Conservation (phyloP, 2,888 invertebrate genomes). For the Sarcophaga subvicina region DNA sequence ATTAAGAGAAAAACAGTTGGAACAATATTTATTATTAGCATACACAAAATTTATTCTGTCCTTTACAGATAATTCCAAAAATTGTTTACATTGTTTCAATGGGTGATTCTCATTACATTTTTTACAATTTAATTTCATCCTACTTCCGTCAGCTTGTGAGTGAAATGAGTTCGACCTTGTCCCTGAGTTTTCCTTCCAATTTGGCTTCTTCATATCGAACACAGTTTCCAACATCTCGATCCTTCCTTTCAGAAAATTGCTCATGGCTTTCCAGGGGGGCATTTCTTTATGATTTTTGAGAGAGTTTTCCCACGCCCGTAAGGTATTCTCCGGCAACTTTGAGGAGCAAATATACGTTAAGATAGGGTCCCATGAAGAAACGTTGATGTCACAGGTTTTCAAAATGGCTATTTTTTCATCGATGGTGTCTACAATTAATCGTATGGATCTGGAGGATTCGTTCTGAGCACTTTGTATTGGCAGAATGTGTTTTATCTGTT, state of each 20-base stretch:
- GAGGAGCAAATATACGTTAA: no score
- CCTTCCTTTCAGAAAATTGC: no score
- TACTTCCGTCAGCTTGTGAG: not conserved
- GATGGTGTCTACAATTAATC: no score
- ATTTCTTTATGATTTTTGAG: no score
- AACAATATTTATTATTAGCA: not conserved
- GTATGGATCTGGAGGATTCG: not conserved
- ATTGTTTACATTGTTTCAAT: not conserved
- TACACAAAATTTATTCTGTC: not conserved
- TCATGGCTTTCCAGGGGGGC: no score
- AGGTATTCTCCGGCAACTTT: no score
- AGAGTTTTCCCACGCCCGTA: no score
- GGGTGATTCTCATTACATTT: not conserved
- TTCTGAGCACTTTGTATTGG: not conserved
- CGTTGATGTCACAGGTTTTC: no score
- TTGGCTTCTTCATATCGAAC: not conserved
- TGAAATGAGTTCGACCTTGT: not conserved
- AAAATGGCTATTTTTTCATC: no score
- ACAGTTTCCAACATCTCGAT: no score
- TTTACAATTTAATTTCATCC: not conserved
- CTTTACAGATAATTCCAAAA: not conserved
- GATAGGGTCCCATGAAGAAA: no score
- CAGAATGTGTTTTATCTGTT: not conserved
- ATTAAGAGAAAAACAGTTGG: not conserved
- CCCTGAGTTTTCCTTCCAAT: not conserved